A percentile compares a stretch with the other conserved stretches of the same genome.
Evolutionary conservation across 1,140 invertebrate species (phyloP).

Genomic region (Bombus difficillimus): DNA sequence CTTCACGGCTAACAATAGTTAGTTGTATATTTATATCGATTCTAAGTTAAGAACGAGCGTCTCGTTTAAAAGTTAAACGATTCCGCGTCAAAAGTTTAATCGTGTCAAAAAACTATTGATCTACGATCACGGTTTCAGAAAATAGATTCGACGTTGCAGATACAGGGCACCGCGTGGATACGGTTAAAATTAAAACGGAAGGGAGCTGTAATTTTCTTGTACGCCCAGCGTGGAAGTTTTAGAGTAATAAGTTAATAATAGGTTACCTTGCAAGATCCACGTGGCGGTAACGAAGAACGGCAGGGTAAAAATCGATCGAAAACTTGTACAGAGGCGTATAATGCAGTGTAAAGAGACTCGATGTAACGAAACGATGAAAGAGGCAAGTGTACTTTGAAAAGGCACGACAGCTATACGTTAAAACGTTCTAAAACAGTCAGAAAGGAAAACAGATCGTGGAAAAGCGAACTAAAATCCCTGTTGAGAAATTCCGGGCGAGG

Average conservation of each 20-base stretch:
- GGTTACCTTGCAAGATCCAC: conserved; percentile 29
- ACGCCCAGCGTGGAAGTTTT: background rate
- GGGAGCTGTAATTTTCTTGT: background rate
- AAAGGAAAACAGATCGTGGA: background rate
- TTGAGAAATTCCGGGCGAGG: no score
- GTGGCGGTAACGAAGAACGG: conserved; percentile 40
- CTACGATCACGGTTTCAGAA: background rate
- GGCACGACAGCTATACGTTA: no score
- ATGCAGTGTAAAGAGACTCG: background rate
- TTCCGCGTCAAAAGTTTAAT: background rate
- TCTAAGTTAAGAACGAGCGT: background rate
- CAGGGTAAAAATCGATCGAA: conserved; percentile 22
- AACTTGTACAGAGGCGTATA: background rate
- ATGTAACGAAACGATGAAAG: background rate
- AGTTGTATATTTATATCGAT: background rate
- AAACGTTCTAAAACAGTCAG: no score
- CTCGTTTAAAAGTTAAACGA: background rate
- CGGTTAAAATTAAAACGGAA: conserved; percentile 4
- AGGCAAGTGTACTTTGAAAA: background rate
- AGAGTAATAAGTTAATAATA: conserved; percentile 45
- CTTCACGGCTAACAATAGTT: background rate
- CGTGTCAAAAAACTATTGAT: background rate
- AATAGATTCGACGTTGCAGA: background rate
- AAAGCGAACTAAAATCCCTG: no score
- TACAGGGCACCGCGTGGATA: background rate